Evolutionary conservation across 2,888 invertebrate genomes (phyloP), one percentile per base, ranked within the genome.

Genomic region (Drosophila paramelanica): DNA sequence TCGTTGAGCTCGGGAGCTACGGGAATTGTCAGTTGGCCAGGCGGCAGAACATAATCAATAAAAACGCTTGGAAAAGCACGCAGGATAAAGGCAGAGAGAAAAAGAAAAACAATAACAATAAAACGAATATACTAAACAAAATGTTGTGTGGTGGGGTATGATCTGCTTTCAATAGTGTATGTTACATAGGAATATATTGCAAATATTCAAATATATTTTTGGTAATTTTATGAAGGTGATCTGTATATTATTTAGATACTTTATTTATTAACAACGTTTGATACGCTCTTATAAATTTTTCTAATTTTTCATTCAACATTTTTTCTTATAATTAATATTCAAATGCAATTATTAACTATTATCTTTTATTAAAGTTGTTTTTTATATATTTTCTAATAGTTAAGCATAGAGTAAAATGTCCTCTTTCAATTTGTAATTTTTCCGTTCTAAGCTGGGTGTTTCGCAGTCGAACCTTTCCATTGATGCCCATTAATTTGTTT

Each of bases 31-130:
- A 60, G 79, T 74, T 81, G 60, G 68, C 50, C 17, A 50, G 47
- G 53, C 57, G 46, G 52, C 60, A 55, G 60, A 67, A 73, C 75
- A 83, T 68, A 83, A 83, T 83, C 89, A 88, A 88, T 88, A 83
- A 86, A 86, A 86, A 77, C 53, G 66, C 66, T 70, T 66, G 53
- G 45, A 62, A 43, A 61, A 73, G 66, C 83, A 81, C 79, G 68
- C 82, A 70, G 72, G 56, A 81, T 52, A 75, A 85, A 57, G 43
- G 43, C 56, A 11, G 36, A 36, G 36, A 36, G 36, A 36, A 57
- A 39, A 46, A 53, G 42, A 50, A 53, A 13, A 59, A 56, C 5
- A 56, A 70, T 14, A 73, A 51, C n/a, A 55, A 23, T 23, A 33
- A 51, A 47, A 47, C 41, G 43, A 27, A 45, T 33, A 59, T 42